Conservation (phyloP, 2,797 vertebrate species). For the Neosilurus hyrtlii region DNA sequence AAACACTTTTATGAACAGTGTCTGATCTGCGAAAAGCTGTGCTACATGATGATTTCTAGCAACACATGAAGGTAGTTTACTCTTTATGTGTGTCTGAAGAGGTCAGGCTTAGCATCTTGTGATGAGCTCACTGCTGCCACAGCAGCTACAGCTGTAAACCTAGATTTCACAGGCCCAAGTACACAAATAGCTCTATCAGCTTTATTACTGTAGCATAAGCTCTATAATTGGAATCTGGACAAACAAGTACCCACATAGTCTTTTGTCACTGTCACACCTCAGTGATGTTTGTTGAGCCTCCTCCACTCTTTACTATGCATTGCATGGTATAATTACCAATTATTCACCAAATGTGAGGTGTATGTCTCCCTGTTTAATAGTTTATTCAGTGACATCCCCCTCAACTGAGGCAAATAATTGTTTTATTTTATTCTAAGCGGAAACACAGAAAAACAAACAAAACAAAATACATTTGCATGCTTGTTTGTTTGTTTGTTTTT, state of each 20-base stretch:
- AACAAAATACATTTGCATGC: no score
- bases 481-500: no score
- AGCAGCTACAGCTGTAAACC: not conserved
- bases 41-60: slow-evolving; percentile 32
- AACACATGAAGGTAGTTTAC: slow-evolving; percentile 22
- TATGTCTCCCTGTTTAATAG: no score
- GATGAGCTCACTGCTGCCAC: slow-evolving; percentile 73
- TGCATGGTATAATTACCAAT: not conserved
- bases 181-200: not conserved
- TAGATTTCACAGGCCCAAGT: not conserved
- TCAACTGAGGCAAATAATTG: no score
- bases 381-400: no score
- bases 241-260: no score
- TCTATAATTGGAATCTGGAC: not conserved
- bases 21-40: slow-evolving; percentile 34
- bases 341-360: no score
- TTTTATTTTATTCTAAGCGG: no score
- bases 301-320: not conserved
- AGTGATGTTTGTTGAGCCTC: not conserved
- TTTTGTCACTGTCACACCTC: not conserved
- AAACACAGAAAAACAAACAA: no score
- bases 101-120: slow-evolving; percentile 66
- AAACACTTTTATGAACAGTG: slow-evolving; percentile 20
- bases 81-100: slow-evolving; percentile 62
- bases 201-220: not conserved